Percentiles rank a stretch among this genome's conserved stretches.
phyloP scores from a whole-genome alignment of 2,888 invertebrate genomes.

The Apamea epomidion region DNA sequence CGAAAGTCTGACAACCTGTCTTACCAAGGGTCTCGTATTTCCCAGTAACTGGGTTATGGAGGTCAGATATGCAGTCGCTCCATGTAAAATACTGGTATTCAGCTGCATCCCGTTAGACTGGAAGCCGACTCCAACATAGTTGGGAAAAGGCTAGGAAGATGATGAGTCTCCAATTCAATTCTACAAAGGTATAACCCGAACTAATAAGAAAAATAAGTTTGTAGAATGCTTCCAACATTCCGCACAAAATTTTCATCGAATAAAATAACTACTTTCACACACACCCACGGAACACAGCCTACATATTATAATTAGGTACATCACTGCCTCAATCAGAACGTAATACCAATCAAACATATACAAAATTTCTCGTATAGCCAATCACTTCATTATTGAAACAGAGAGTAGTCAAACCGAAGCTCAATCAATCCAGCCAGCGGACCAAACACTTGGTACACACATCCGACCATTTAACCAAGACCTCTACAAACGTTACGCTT shows the following conservation, averaged over 20 bases:
- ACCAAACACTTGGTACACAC: conserved; percentile 83
- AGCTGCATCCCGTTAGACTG: no score
- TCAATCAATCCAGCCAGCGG: conserved; percentile 86
- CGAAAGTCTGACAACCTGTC: no score
- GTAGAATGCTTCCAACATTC: neutral
- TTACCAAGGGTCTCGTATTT: no score
- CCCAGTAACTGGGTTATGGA: no score
- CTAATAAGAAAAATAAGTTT: neutral
- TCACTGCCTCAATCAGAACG: neutral
- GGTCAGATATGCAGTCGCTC: no score
- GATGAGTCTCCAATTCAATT: no score
- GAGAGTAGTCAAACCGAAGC: conserved; percentile 74
- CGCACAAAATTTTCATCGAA: neutral
- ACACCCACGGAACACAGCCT: neutral
- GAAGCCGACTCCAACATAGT: no score
- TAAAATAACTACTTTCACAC: neutral
- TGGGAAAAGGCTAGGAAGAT: no score
- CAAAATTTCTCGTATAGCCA: conserved; percentile 62
- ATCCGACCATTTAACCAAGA: conserved; percentile 70
- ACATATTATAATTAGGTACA: neutral
- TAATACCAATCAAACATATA: conserved; percentile 45
- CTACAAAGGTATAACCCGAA: neutral
- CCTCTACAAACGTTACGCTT: conserved; percentile 62
- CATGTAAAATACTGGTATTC: no score
- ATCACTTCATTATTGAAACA: conserved; percentile 85